Percentiles rank a stretch among this genome's conserved stretches.
phyloP scores from a whole-genome alignment of 2,888 invertebrate genomes.

The Pseudeuparius sepicola region DNA sequence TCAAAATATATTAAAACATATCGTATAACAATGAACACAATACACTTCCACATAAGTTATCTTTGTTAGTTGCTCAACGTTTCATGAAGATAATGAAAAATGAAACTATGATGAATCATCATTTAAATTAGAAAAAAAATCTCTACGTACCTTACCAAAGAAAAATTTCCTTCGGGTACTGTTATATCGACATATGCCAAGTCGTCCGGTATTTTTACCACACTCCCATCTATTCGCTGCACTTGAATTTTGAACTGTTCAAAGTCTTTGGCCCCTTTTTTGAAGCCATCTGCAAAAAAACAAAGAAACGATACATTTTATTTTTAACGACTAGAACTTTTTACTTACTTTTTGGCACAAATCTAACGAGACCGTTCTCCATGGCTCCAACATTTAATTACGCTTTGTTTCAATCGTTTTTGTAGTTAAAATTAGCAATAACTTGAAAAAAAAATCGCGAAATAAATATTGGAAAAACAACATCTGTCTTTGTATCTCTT shows the following conservation, averaged over 20 bases:
- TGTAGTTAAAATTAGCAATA: too few relatives aligned
- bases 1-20: too few relatives aligned
- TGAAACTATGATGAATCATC: too few relatives aligned
- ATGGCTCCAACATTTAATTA: conserved; percentile 3
- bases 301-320: conserved; percentile 1
- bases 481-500: too few relatives aligned
- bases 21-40: too few relatives aligned
- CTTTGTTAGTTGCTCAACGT: too few relatives aligned
- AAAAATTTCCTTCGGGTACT: conserved; percentile 35
- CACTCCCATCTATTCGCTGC: conserved; percentile 35
- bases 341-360: conserved; percentile 14
- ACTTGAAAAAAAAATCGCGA: too few relatives aligned
- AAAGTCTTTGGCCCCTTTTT: conserved; percentile 26
- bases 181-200: conserved; percentile 33
- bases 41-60: too few relatives aligned
- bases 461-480: too few relatives aligned
- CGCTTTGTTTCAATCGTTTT: background rate
- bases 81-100: too few relatives aligned
- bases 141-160: conserved; percentile 33
- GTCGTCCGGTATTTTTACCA: conserved; percentile 30
- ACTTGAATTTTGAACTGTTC: conserved; percentile 32
- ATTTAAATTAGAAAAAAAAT: too few relatives aligned
- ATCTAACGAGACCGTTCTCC: conserved; percentile 13
- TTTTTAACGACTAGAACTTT: too few relatives aligned
- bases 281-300: conserved; percentile 26